Evolutionary conservation across 1,140 invertebrate species (phyloP).

Genomic region (Tachypleus tridentatus): DNA sequence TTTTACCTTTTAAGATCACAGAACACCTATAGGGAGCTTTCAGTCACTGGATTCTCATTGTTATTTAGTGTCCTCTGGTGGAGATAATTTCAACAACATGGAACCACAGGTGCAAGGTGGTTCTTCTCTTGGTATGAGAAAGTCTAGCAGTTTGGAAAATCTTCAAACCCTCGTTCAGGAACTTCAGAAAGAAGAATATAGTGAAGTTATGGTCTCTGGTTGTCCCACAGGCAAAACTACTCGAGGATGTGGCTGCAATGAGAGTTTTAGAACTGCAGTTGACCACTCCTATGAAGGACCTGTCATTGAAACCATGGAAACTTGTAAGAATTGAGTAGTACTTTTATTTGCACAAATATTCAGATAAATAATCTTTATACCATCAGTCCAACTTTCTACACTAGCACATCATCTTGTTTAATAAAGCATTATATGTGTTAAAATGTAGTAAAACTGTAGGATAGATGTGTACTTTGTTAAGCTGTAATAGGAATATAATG

Average conservation of each 20-base stretch:
- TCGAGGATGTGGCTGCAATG: conserved; percentile 56
- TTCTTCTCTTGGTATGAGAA: conserved; percentile 68
- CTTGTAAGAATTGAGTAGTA: conserved; percentile 30
- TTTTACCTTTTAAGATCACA: too few relatives aligned
- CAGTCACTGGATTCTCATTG: too few relatives aligned
- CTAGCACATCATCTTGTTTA: not conserved
- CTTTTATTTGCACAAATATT: not conserved
- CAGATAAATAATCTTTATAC: not conserved
- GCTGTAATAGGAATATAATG: too few relatives aligned
- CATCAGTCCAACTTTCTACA: not conserved
- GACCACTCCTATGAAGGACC: conserved; percentile 50
- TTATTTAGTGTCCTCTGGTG: too few relatives aligned
- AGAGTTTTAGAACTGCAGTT: conserved; percentile 62
- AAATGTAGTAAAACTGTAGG: not conserved
- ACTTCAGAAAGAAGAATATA: conserved; percentile 32
- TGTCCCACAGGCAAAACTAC: conserved; percentile 45
- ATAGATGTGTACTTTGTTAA: not conserved
- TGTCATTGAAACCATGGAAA: conserved; percentile 38
- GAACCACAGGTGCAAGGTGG: conserved; percentile 35
- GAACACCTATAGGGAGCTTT: too few relatives aligned
- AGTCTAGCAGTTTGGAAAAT: conserved; percentile 76
- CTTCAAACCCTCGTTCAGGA: conserved; percentile 76
- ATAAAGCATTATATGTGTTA: not conserved
- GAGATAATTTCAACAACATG: too few relatives aligned
- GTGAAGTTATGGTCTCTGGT: conserved; percentile 39